Percentiles rank a stretch among this genome's conserved stretches.
Conservation (phyloP, 2,797 vertebrate genomes). For the Sebastes itinus region DNA sequence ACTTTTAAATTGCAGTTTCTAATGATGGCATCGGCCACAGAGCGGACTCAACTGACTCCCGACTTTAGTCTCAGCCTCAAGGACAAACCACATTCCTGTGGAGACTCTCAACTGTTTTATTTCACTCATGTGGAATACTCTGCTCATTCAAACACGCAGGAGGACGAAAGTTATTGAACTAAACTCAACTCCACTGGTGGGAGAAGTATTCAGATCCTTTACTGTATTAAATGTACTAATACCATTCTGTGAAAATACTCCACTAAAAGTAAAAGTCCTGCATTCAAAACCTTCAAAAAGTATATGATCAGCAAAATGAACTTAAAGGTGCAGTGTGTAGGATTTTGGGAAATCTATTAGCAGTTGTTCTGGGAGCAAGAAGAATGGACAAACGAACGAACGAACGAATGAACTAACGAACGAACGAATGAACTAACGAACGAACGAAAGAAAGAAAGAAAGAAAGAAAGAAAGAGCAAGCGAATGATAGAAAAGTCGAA, state of each 20-base stretch:
- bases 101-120: slow-evolving; percentile 6
- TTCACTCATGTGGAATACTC: slow-evolving; percentile 5
- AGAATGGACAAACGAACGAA: too few species aligned
- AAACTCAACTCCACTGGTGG: background rate
- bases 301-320: background rate
- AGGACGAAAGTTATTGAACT: background rate
- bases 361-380: too few species aligned
- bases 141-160: background rate
- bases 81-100: slow-evolving; percentile 43
- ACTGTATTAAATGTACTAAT: background rate
- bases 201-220: background rate
- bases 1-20: slow-evolving; percentile 47
- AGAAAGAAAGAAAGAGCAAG: too few species aligned
- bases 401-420: too few species aligned
- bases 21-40: slow-evolving; percentile 19
- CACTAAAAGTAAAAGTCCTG: background rate
- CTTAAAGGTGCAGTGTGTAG: background rate
- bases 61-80: slow-evolving; percentile 27
- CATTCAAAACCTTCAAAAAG: background rate
- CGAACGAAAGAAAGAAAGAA: too few species aligned
- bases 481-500: too few species aligned
- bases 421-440: fast-evolving
- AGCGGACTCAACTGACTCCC: background rate
- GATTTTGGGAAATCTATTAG: too few species aligned
- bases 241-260: background rate